Evolutionary conservation across 2,888 invertebrate genomes (phyloP).

Genomic region (Phaonia tiefii): DNA sequence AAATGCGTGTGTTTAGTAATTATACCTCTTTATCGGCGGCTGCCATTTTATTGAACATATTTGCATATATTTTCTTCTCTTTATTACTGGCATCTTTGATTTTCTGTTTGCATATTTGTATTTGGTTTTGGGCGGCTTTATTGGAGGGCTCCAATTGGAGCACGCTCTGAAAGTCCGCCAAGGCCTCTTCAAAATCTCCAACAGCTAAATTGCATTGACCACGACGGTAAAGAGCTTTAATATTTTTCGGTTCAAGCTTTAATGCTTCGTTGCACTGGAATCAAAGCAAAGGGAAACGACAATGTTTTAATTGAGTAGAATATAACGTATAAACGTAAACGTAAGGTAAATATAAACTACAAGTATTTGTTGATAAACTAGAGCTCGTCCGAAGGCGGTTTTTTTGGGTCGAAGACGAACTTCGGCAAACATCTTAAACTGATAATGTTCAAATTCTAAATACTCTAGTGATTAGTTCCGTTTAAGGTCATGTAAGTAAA

Average conservation of each 20-base stretch:
- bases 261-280: slow-evolving; percentile 86
- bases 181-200: slow-evolving; percentile 89
- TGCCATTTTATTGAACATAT: slow-evolving; percentile 97
- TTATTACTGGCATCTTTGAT: slow-evolving; percentile 88
- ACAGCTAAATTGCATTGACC: slow-evolving; percentile 90
- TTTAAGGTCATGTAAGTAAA: too few relatives aligned
- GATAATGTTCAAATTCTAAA: too few relatives aligned
- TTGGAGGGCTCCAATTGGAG: slow-evolving; percentile 91
- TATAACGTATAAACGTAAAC: background rate
- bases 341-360: background rate
- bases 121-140: slow-evolving; percentile 91
- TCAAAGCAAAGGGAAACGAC: background rate
- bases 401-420: too few relatives aligned
- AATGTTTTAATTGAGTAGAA: background rate
- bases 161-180: slow-evolving; percentile 89
- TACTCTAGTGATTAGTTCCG: too few relatives aligned
- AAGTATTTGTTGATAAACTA: too few relatives aligned
- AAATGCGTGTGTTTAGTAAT: too few relatives aligned
- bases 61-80: slow-evolving; percentile 94
- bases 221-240: slow-evolving; percentile 94
- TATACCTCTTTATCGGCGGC: slow-evolving; percentile 88
- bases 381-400: background rate
- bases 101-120: slow-evolving; percentile 86
- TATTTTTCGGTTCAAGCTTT: slow-evolving; percentile 87
- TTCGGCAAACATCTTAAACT: too few relatives aligned